Conservation (phyloP, 2,888 invertebrate species). For the Cepaea hortensis region DNA sequence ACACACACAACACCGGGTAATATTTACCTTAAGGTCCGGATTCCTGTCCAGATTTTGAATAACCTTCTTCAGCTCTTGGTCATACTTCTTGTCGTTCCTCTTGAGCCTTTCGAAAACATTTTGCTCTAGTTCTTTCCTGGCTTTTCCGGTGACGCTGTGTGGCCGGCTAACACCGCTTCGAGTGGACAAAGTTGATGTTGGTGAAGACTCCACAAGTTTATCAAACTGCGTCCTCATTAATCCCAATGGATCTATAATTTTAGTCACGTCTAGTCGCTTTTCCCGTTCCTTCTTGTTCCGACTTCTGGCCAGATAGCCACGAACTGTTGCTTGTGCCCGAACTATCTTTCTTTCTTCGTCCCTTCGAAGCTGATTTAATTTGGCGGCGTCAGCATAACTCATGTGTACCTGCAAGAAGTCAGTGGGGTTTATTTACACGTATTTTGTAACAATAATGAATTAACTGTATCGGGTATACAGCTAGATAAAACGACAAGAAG, state of each 20-base stretch:
- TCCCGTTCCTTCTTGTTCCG: neutral
- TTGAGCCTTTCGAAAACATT: slow-evolving; percentile 34
- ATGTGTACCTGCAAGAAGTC: slow-evolving; percentile 29
- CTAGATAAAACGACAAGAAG: neutral
- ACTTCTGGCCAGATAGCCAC: slow-evolving; percentile 55
- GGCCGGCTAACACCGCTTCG: slow-evolving; percentile 5
- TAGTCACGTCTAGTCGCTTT: neutral
- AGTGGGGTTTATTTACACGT: too few relatives aligned
- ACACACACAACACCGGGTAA: too few relatives aligned
- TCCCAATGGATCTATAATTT: slow-evolving; percentile 10
- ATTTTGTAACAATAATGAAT: too few relatives aligned
- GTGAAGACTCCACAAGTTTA: slow-evolving; percentile 25
- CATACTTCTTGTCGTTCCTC: slow-evolving; percentile 32
- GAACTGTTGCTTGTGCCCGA: slow-evolving; percentile 53
- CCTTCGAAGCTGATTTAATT: slow-evolving; percentile 49
- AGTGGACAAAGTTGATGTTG: slow-evolving; percentile 34
- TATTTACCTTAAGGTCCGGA: slow-evolving; percentile 38
- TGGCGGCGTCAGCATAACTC: slow-evolving; percentile 53
- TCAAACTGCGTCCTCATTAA: slow-evolving; percentile 33
- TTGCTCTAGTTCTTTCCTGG: neutral
- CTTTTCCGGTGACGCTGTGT: neutral
- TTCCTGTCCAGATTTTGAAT: slow-evolving; percentile 25
- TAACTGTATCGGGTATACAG: too few relatives aligned
- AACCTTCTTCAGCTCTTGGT: slow-evolving; percentile 35
- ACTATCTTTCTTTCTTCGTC: slow-evolving; percentile 53